phyloP scores from a whole-genome alignment of 2,797 vertebrate species.

The Peromyscus melanophrys region DNA sequence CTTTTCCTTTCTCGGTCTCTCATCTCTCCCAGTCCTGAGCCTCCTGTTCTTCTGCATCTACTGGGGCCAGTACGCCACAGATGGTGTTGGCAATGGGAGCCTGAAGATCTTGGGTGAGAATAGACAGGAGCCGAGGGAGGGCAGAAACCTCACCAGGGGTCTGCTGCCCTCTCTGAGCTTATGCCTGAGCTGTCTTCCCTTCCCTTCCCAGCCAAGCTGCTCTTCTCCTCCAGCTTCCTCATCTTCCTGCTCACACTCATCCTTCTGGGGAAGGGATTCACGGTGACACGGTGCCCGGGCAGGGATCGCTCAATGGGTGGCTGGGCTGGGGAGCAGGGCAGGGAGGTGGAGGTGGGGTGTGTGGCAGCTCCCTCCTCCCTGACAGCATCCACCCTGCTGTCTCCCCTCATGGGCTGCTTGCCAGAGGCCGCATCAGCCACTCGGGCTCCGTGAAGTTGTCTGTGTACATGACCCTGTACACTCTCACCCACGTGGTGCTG shows the following conservation, averaged over 20 bases:
- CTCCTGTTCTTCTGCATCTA: slow-evolving; percentile 96
- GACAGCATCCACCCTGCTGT: slow-evolving; percentile 68
- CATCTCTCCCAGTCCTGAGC: slow-evolving; percentile 92
- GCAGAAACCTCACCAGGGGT: background rate
- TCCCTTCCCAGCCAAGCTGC: slow-evolving; percentile 93
- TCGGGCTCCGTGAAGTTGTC: slow-evolving; percentile 95
- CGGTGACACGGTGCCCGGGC: slow-evolving; percentile 93
- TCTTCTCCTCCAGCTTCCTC: slow-evolving; percentile 97
- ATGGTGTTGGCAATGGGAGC: slow-evolving; percentile 94
- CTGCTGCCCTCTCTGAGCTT: background rate
- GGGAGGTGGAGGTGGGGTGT: background rate
- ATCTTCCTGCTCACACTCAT: slow-evolving; percentile 96
- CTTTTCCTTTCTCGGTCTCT: background rate
- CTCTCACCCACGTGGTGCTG: slow-evolving; percentile 95
- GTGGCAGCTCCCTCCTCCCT: slow-evolving; percentile 47
- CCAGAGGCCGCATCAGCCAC: slow-evolving; percentile 95
- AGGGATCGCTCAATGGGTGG: slow-evolving; percentile 12
- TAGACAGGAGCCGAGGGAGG: background rate
- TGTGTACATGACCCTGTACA: slow-evolving; percentile 96
- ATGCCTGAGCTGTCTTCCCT: slow-evolving; percentile 24
- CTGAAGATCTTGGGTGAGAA: slow-evolving; percentile 91
- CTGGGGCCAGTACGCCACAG: slow-evolving; percentile 95
- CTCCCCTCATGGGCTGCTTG: slow-evolving; percentile 68
- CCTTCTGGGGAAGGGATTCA: slow-evolving; percentile 96
- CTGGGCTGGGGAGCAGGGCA: background rate